phyloP scores from a whole-genome alignment of 2,113 vertebrate genomes.

The Pyrgilauda ruficollis region DNA sequence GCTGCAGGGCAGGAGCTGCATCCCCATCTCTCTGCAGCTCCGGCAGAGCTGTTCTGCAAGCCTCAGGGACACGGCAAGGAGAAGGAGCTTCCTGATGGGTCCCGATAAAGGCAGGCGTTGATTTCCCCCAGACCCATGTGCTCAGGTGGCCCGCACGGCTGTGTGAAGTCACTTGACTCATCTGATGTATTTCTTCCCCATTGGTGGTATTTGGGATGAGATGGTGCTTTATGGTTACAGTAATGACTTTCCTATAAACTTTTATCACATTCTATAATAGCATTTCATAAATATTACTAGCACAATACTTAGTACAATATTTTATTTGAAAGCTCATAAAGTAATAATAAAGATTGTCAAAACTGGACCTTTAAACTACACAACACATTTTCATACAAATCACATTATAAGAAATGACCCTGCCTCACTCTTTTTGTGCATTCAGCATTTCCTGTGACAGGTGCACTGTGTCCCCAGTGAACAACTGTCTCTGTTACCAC shows the following conservation, averaged over 20 bases:
- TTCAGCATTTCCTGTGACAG: slow-evolving; percentile 1
- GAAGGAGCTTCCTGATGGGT: not conserved
- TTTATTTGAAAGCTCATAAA: not conserved
- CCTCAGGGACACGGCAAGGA: not conserved
- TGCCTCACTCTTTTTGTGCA: not conserved
- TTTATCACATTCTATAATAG: not conserved
- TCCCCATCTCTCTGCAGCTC: not conserved
- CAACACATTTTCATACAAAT: not conserved
- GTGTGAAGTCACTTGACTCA: not conserved
- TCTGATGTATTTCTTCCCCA: not conserved
- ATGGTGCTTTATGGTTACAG: not conserved
- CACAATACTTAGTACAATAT: not conserved
- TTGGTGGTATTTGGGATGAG: not conserved
- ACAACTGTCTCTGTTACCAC: not conserved
- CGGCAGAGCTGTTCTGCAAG: not conserved
- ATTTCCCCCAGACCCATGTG: not conserved
- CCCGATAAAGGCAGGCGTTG: not conserved
- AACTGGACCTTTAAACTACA: not conserved
- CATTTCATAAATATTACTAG: slow-evolving; percentile 22
- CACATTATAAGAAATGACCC: not conserved
- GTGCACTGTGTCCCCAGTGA: not conserved
- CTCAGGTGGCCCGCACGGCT: fast-evolving
- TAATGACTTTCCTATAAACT: slow-evolving; percentile 29
- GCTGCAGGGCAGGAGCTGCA: not conserved
- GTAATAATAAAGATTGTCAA: not conserved